Base-by-base conservation (phyloP, 2,888 invertebrate genomes). In the Baronia brevicornis region DNA sequence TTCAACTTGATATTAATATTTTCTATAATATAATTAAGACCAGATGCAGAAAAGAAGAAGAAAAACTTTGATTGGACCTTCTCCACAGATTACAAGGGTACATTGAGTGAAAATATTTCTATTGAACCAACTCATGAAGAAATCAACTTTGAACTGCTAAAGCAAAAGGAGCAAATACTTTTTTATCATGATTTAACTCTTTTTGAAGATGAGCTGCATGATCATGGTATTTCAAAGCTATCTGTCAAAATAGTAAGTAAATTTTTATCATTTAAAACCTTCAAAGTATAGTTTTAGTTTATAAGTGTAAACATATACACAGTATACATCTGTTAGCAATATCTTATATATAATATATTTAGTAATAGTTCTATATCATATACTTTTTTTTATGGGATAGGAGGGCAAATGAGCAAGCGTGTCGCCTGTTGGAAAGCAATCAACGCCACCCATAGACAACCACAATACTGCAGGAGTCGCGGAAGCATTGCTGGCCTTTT, bases 21-120 rank as follows among this genome's bases (percentile, higher is more conserved):
- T 25, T 39, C 44, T 38, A 38, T 47, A 33, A 17, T 33, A 31
- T 25, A 46, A 63, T 74, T 23, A 55, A 95, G 96, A 55, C 87
- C 91, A 22, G 90, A 91, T 53, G 80, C 91, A 46, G 89, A 89
- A 47, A 92, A 93, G 59, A 91, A 94, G 58, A 86, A 94, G 32
- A 92, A 91, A 59, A 92, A 95, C 8, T 98, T 96, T 77, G 98
- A 99, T 75, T 99, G 99, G 99, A 99, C 98, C 1, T 99, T 94
- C 64, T 92, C 94, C 9, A 96, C 96, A 14, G 89, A 93, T 58
- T 99, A 99, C 69, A 90, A 89, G 63, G 99, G 99, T 19, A 91
- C 91, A 9, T 59, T 91, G 17, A 79, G 86, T 32, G 88, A 89
- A 5, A 75, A 86, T 38, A 86, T 91, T 50, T 60, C 74, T 29